A percentile compares a stretch with the other conserved stretches of the same genome.
Evolutionary conservation across 2,113 vertebrate genomes (phyloP).

Genomic region (Nerophis lumbriciformis): DNA sequence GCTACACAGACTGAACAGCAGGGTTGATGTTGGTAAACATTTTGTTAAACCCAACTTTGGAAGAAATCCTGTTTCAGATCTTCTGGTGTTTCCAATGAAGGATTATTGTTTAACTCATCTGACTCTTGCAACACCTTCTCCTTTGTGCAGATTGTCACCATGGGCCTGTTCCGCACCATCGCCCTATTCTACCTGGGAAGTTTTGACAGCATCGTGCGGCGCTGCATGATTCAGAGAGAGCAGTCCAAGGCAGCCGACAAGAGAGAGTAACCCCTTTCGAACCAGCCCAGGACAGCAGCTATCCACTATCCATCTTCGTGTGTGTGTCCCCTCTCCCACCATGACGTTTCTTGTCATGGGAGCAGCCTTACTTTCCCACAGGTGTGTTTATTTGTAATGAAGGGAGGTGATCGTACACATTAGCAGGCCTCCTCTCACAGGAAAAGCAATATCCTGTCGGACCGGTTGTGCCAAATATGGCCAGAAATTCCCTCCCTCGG

Average conservation of each 20-base stretch:
- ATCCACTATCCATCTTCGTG: constrained; percentile 15
- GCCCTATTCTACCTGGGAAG: constrained; percentile 93
- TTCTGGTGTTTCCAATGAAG: too few relatives aligned
- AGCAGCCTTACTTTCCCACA: constrained; percentile 43
- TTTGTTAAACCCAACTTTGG: too few relatives aligned
- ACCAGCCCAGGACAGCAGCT: background rate
- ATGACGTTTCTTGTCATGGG: constrained; percentile 40
- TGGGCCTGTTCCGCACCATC: constrained; percentile 92
- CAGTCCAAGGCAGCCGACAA: constrained; percentile 80
- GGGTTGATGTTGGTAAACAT: too few relatives aligned
- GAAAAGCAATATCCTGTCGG: constrained; percentile 33
- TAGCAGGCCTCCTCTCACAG: constrained; percentile 14
- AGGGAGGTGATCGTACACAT: constrained; percentile 14
- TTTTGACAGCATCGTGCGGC: constrained; percentile 94
- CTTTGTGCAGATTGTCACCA: constrained; percentile 83
- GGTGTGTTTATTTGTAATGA: constrained; percentile 23
- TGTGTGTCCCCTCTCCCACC: constrained; percentile 29
- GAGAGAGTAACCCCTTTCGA: constrained; percentile 71
- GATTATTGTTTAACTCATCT: too few relatives aligned
- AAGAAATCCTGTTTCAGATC: too few relatives aligned
- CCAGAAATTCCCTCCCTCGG: constrained; percentile 26
- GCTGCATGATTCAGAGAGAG: constrained; percentile 92
- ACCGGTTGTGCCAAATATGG: constrained; percentile 48
- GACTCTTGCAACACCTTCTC: too few relatives aligned
- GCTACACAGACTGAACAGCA: too few relatives aligned